Percentiles rank a stretch among this genome's conserved stretches.
phyloP scores from a whole-genome alignment of 2,797 vertebrate species.

The Pangasius krempfi region DNA sequence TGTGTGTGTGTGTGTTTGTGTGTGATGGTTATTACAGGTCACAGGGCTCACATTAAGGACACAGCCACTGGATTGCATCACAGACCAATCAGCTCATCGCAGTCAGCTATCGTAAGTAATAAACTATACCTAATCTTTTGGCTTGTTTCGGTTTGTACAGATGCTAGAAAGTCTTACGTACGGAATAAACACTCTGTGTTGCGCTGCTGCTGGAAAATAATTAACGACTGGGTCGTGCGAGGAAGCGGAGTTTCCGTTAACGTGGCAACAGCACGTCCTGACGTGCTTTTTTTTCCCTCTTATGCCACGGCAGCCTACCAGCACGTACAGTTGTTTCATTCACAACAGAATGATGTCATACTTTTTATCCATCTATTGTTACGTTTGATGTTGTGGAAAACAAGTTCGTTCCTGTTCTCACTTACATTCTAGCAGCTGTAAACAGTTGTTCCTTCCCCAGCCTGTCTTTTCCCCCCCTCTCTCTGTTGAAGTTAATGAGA shows the following conservation, averaged over 20 bases:
- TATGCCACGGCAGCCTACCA: background rate
- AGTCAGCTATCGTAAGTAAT: slow-evolving; percentile 51
- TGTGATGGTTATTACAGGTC: slow-evolving; percentile 55
- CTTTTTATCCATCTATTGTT: background rate
- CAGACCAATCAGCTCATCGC: slow-evolving; percentile 36
- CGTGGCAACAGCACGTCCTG: background rate
- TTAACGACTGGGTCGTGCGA: background rate
- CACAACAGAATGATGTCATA: background rate
- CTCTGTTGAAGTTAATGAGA: background rate
- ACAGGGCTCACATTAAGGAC: slow-evolving; percentile 53
- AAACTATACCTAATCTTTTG: background rate
- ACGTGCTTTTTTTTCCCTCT: background rate
- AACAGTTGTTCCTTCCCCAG: background rate
- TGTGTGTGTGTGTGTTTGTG: slow-evolving; percentile 16
- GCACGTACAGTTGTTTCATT: background rate
- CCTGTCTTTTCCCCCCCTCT: background rate
- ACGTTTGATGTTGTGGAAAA: background rate
- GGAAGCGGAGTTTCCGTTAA: background rate
- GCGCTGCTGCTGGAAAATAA: background rate
- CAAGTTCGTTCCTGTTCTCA: background rate
- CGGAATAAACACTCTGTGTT: background rate
- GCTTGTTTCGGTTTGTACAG: background rate
- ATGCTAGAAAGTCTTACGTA: background rate
- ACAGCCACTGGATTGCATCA: slow-evolving; percentile 46
- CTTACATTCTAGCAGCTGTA: background rate